Percentiles rank a stretch among this genome's conserved stretches.
phyloP scores from a whole-genome alignment of 2,888 invertebrate genomes.

The Listrodromus nycthemerus region DNA sequence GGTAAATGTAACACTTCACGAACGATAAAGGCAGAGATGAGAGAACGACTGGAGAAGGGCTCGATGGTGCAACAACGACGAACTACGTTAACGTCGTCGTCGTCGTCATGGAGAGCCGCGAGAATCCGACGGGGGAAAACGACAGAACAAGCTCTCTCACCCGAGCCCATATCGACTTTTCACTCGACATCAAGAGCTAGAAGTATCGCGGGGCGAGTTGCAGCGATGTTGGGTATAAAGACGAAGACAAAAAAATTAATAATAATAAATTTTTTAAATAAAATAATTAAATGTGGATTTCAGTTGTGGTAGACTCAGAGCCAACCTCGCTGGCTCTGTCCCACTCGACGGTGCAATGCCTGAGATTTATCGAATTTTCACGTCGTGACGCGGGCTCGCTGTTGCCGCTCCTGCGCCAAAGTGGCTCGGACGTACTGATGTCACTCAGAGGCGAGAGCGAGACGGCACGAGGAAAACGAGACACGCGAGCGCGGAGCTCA shows the following conservation, averaged over 20 bases:
- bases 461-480: conserved; percentile 27
- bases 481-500: conserved; percentile 44
- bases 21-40: conserved; percentile 1
- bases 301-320: background rate
- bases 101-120: conserved; percentile 34
- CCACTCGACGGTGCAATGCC: conserved; percentile 35
- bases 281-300: conserved; percentile 12
- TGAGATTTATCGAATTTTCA: conserved; percentile 66
- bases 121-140: conserved; percentile 11
- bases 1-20: background rate
- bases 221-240: conserved; percentile 15
- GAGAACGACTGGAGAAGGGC: background rate
- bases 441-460: background rate
- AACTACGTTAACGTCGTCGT: conserved; percentile 24
- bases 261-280: too few species aligned
- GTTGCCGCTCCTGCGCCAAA: conserved; percentile 45
- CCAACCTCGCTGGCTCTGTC: conserved; percentile 15
- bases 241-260: conserved; percentile 23
- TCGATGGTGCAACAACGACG: conserved; percentile 21
- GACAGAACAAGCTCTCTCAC: conserved; percentile 19
- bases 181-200: conserved; percentile 52
- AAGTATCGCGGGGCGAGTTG: conserved; percentile 21
- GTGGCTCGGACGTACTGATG: conserved; percentile 51
- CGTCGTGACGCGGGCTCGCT: conserved; percentile 43
- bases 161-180: conserved; percentile 52